phyloP scores from a whole-genome alignment of 2,113 vertebrate genomes.

The Chloebia gouldiae region DNA sequence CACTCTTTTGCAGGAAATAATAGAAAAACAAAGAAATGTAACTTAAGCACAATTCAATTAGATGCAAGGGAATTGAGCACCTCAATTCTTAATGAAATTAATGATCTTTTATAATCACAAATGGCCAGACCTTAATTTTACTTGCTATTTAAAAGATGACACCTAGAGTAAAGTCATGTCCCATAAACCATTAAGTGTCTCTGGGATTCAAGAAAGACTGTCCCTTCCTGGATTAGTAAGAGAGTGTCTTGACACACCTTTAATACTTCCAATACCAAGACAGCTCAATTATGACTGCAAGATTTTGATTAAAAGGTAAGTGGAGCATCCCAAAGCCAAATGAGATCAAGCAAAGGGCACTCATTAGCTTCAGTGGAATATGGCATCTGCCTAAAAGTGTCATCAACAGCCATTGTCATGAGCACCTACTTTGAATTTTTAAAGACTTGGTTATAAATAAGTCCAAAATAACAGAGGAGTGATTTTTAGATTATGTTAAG shows the following conservation, averaged over 20 bases:
- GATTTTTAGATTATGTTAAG: neutral
- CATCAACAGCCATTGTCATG: neutral
- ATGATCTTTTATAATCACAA: slow-evolving; percentile 64
- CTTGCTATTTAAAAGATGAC: slow-evolving; percentile 69
- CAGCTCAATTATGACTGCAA: slow-evolving; percentile 59
- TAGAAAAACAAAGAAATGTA: slow-evolving; percentile 63
- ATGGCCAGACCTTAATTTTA: slow-evolving; percentile 68
- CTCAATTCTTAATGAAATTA: slow-evolving; percentile 66
- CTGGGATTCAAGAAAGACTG: slow-evolving; percentile 53
- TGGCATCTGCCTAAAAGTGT: neutral
- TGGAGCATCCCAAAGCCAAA: slow-evolving; percentile 51
- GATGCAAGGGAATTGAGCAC: slow-evolving; percentile 60
- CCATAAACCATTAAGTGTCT: slow-evolving; percentile 55
- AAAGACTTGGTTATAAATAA: neutral
- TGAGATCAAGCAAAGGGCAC: slow-evolving; percentile 24
- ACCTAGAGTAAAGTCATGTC: slow-evolving; percentile 61
- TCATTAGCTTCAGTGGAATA: neutral
- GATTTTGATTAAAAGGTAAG: slow-evolving; percentile 66
- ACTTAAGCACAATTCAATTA: slow-evolving; percentile 68
- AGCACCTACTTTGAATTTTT: neutral
- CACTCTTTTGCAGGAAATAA: slow-evolving; percentile 31
- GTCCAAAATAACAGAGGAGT: neutral
- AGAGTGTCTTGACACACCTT: slow-evolving; percentile 48
- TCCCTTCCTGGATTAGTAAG: slow-evolving; percentile 43
- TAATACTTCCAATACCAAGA: slow-evolving; percentile 50